phyloP scores from a whole-genome alignment of 2,113 vertebrate genomes.

The Oncorhynchus tshawytscha region DNA sequence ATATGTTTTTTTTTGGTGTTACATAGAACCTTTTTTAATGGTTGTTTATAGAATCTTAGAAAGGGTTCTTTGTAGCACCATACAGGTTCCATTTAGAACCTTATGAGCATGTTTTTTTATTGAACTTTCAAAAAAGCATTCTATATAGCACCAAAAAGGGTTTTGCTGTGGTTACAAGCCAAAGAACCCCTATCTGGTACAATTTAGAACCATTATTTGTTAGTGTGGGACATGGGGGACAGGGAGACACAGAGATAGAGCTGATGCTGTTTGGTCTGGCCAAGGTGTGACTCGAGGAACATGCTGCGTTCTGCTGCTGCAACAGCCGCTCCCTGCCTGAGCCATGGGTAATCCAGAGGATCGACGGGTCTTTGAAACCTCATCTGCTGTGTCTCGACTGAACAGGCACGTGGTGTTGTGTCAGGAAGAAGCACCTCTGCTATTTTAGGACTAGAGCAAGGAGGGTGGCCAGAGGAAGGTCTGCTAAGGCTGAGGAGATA shows the following conservation, averaged over 20 bases:
- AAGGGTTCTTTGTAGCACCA: too few relatives aligned
- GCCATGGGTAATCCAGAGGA: slow-evolving; percentile 49
- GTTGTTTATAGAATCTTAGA: too few relatives aligned
- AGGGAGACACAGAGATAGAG: slow-evolving; percentile 19
- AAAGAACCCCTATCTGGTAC: too few relatives aligned
- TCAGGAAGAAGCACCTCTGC: slow-evolving; percentile 45
- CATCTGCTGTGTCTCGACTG: slow-evolving; percentile 47
- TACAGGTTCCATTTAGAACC: too few relatives aligned
- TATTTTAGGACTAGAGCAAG: slow-evolving; percentile 46
- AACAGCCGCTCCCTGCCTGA: not conserved
- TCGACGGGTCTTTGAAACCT: slow-evolving; percentile 57
- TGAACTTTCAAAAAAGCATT: too few relatives aligned
- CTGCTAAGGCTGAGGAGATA: slow-evolving; percentile 19
- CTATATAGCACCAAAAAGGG: too few relatives aligned
- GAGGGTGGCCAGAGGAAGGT: slow-evolving; percentile 29
- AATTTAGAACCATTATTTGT: too few relatives aligned
- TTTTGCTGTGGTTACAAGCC: too few relatives aligned
- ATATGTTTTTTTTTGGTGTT: too few relatives aligned
- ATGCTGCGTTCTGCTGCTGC: slow-evolving; percentile 18
- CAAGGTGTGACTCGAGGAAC: slow-evolving; percentile 35
- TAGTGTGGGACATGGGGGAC: too few relatives aligned
- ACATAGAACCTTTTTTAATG: too few relatives aligned
- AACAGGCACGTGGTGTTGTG: slow-evolving; percentile 29
- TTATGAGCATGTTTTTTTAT: too few relatives aligned
- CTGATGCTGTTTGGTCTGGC: slow-evolving; percentile 20